Conservation (phyloP, 2,888 invertebrate species). For the Morpho helenor region DNA sequence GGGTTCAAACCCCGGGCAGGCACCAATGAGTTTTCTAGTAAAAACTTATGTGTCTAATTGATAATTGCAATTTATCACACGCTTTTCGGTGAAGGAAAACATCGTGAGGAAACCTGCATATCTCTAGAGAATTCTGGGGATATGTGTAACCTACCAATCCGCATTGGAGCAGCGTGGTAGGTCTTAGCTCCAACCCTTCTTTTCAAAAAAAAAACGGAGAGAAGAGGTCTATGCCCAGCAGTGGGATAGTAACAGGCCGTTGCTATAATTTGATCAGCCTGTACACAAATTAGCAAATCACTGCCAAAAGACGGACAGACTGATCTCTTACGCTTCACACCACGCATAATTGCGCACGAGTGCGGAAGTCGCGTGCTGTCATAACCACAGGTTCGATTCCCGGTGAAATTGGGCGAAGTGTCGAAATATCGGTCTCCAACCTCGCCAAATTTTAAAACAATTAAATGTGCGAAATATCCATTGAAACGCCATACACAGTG, state of each 20-base stretch:
- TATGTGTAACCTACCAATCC: too few species aligned
- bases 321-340: slow-evolving; percentile 28
- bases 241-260: neutral
- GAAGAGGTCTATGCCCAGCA: neutral
- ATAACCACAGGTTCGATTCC: slow-evolving; percentile 43
- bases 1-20: too few species aligned
- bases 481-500: slow-evolving; percentile 7
- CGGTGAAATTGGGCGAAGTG: slow-evolving; percentile 28
- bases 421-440: slow-evolving; percentile 7
- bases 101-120: too few species aligned
- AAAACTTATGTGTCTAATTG: too few species aligned
- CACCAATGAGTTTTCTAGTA: too few species aligned
- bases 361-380: slow-evolving; percentile 60
- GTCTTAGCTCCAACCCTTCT: too few species aligned
- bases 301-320: slow-evolving; percentile 26
- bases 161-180: too few species aligned
- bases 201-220: too few species aligned
- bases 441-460: slow-evolving; percentile 7
- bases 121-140: too few species aligned
- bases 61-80: too few species aligned
- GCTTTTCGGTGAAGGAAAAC: too few species aligned
- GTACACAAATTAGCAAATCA: slow-evolving; percentile 31
- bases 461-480: slow-evolving; percentile 21
- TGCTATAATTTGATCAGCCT: slow-evolving; percentile 9
- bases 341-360: slow-evolving; percentile 47